phyloP scores from a whole-genome alignment of 2,113 vertebrate genomes.

The Pavo muticus region DNA sequence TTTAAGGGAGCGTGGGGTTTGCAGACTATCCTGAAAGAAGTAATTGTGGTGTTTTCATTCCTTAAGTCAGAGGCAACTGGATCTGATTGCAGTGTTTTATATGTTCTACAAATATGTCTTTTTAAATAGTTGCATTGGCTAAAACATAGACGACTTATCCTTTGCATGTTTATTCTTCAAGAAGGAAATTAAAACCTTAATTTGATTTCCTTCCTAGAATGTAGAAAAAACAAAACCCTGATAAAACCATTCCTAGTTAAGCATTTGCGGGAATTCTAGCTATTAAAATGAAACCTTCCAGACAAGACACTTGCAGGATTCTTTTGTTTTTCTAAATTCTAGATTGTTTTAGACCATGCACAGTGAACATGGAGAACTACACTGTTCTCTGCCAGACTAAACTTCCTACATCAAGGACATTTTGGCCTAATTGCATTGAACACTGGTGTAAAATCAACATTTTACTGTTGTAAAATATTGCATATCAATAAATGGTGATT shows the following conservation, averaged over 20 bases:
- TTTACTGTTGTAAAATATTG: not conserved
- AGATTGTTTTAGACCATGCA: not conserved
- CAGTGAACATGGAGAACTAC: not conserved
- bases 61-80: not conserved
- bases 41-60: not conserved
- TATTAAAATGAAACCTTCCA: not conserved
- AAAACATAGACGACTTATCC: not conserved
- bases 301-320: not conserved
- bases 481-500: not conserved
- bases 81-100: not conserved
- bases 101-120: not conserved
- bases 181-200: not conserved
- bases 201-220: not conserved
- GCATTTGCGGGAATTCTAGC: not conserved
- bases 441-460: not conserved
- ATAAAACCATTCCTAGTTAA: not conserved
- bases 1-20: not conserved
- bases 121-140: not conserved
- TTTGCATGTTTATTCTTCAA: not conserved
- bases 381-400: not conserved
- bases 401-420: not conserved
- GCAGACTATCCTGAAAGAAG: not conserved
- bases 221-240: not conserved
- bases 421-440: not conserved
- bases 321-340: not conserved